Base-by-base conservation (phyloP, 2,113 vertebrate species). In the Crotophaga sulcirostris region DNA sequence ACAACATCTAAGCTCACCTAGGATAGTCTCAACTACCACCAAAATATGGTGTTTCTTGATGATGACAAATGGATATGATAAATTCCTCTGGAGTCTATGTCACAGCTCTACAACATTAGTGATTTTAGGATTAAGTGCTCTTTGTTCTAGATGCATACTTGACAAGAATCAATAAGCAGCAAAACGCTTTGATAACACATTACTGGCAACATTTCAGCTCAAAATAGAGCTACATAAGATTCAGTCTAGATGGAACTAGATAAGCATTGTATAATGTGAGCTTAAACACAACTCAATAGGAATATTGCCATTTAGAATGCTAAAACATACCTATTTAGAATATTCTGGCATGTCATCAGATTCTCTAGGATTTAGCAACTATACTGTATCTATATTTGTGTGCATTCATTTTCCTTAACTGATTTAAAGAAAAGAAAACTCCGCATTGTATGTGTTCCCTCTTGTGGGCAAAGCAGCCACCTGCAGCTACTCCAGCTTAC, bases 401-500 rank as follows among this genome's bases (percentile, higher is more conserved):
- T 56, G 26, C 25, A 63, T 34, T 87, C 5, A 25, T 59, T 36
- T 44, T 58, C 11, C 29, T 68, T 38, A 62, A 78, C 13, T 23
- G 33, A 24, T 7, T 59, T 26, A 69, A 17, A 18, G 9, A 77
- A 69, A 17, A 18, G 9, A 77, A 42, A 76, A 51, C 31, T 62
- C 55, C 1, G 3, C 12, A 78, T 52, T 70, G 67, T 54, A 13
- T 0, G 29, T 78, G 52, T 55, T 94, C 96, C 97, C 96, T 90
- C 97, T 97, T 94, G 94, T 97, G 96, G 97, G 29, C 70, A 95
- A 85, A 95, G 80, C 18, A 34, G 73, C 44, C 60, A 93, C 56
- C 10, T 97, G 63, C 82, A 87, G 74, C 54, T 86, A 26, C 44
- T 31, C 33, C 73, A 69, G 11, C 13, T 51, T 77, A 29, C 5